Base-by-base conservation (phyloP, 2,888 invertebrate genomes). In the Megaustenia siamemsis region DNA sequence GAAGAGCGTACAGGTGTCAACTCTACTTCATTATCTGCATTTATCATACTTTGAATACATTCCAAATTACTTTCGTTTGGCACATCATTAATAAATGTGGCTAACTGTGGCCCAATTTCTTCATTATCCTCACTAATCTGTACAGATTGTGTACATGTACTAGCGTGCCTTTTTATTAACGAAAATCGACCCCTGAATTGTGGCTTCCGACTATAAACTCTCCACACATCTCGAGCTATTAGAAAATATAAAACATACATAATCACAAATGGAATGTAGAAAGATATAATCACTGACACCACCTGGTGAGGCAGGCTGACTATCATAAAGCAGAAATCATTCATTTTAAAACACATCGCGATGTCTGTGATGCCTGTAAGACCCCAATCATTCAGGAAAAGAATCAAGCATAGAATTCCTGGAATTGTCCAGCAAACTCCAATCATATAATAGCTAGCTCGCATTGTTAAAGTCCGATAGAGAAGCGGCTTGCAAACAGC, bases 201-300 rank as follows among this genome's bases (percentile, higher is more conserved):
- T 45, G 73, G 73, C 45, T 49, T 73, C 60, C 40, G 56, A 5
- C 12, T 60, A 10, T 77, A 40, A 40, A 40, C 40, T 60, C 60
- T 38, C 43, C 15, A 8, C 21, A 79, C 63, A 45, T 63, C 63
- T 4, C n/a, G 21, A 12, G 45, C 32, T 24, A 79, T 28, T 2
- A 79, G 68, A 79, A 28, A 66, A 35, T 79, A 79, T 56, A 81
- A 38, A 10, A 81, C n/a, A 24, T 53, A 71, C 6, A 49, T 40
- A 10, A 38, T 6, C 10, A 71, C 5, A 56, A 81, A 35, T 10
- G 81, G 71, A 24, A 53, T 49, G 81, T 53, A 35, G 10, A 71
- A 49, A 24, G 40, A 8, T 35, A 32, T 3, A 24, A 71, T 0
- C 38, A 56, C 43, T 12, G n/a, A 15, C n/a, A 71, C 69, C 8